A percentile compares a stretch with the other conserved stretches of the same genome.
phyloP scores from a whole-genome alignment of 2,888 invertebrate genomes.

The Apamea crenata region DNA sequence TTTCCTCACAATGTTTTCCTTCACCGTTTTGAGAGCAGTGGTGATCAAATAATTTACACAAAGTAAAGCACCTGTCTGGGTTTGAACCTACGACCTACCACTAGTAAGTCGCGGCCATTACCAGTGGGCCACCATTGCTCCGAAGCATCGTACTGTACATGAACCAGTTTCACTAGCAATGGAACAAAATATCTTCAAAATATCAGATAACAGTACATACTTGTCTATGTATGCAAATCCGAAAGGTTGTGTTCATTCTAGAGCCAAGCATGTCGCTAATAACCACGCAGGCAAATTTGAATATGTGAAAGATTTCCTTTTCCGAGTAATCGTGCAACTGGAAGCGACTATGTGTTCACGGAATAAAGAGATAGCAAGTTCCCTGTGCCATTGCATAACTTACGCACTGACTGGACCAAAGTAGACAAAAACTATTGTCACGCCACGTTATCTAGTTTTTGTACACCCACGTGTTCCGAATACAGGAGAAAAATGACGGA shows the following conservation, averaged over 20 bases:
- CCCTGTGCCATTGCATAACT: conserved; percentile 77
- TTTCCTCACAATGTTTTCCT: neutral
- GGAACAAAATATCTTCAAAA: conserved; percentile 4
- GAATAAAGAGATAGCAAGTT: conserved; percentile 72
- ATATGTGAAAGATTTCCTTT: conserved; percentile 61
- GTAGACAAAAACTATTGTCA: conserved; percentile 81
- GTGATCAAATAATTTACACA: neutral
- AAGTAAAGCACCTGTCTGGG: too few species aligned
- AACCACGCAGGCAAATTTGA: conserved; percentile 41
- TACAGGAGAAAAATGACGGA: conserved; percentile 78
- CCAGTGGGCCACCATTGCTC: neutral
- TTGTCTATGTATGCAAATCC: conserved; percentile 30
- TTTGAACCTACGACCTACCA: neutral
- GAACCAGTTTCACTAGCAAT: conserved; percentile 14
- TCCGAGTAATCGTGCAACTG: conserved; percentile 56
- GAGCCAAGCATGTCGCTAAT: conserved; percentile 27
- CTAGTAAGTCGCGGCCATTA: neutral
- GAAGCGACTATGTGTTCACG: conserved; percentile 64
- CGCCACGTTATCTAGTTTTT: conserved; percentile 80
- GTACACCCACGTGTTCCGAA: conserved; percentile 83
- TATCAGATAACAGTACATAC: conserved; percentile 2
- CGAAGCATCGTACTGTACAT: neutral
- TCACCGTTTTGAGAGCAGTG: neutral
- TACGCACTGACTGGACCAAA: conserved; percentile 74
- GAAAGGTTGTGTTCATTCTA: conserved; percentile 16